These are phyloP conservation scores for Thamnaconus septentrionalis DNA, from an alignment of 2,113 vertebrate genomes.

Conservation along the genomic window DNA sequence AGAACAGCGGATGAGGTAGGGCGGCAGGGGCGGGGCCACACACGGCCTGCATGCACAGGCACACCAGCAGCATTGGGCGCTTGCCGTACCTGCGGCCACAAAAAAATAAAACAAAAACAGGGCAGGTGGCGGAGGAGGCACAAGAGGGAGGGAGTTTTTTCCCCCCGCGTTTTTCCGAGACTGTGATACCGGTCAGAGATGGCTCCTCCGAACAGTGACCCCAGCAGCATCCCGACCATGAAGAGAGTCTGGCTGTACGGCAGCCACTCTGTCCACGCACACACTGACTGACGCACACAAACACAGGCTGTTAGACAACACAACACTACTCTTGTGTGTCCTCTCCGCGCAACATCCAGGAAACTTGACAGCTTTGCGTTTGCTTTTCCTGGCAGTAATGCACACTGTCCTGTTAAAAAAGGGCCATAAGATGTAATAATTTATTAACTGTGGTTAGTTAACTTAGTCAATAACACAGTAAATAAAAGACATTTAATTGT, in stretches of 20 bases:
- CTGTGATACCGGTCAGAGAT: conserved; percentile 64
- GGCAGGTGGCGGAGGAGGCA: not conserved
- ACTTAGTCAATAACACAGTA: too few species aligned
- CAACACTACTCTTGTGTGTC: not conserved
- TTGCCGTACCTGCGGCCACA: conserved; percentile 64
- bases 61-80: conserved; percentile 61
- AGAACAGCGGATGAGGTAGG: conserved; percentile 54
- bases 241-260: conserved; percentile 62
- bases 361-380: too few species aligned
- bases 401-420: too few species aligned
- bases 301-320: not conserved
- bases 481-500: too few species aligned
- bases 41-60: conserved; percentile 44
- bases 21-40: conserved; percentile 57
- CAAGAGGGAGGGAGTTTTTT: not conserved
- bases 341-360: too few species aligned
- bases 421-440: too few species aligned
- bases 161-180: not conserved
- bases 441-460: too few species aligned
- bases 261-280: conserved; percentile 48
- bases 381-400: too few species aligned
- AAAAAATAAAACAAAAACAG: not conserved
- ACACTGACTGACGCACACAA: conserved; percentile 56
- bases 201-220: conserved; percentile 69
- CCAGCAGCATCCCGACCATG: conserved; percentile 70